phyloP scores from a whole-genome alignment of 92 coral and sea anemone genomes.

The Epizoanthus illoricatus region DNA sequence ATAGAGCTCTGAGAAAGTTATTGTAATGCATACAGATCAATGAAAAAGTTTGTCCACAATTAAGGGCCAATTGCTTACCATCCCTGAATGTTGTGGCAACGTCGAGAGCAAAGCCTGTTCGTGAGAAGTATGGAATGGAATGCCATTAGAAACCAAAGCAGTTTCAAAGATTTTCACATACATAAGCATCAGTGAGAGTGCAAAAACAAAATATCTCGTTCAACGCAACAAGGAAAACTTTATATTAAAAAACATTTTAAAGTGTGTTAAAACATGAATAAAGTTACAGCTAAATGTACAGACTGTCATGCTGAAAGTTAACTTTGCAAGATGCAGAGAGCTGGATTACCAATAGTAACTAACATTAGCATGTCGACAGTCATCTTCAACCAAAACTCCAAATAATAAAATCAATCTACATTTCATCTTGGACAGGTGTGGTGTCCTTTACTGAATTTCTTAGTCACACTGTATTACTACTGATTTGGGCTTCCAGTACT shows the following conservation, averaged over 20 bases:
- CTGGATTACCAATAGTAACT: too few species aligned
- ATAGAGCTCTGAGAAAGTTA: neutral
- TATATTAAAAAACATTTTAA: neutral
- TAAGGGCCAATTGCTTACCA: slow-evolving; percentile 30
- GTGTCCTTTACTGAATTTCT: too few species aligned
- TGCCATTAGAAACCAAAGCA: slow-evolving; percentile 28
- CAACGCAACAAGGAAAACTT: neutral
- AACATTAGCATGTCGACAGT: too few species aligned
- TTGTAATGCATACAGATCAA: neutral
- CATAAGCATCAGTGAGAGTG: neutral
- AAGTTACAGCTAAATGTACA: too few species aligned
- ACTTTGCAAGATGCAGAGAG: too few species aligned
- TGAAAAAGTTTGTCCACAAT: neutral
- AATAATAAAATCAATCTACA: too few species aligned
- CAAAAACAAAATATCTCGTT: neutral
- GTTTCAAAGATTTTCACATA: neutral
- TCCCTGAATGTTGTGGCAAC: slow-evolving; percentile 35
- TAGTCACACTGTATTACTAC: too few species aligned
- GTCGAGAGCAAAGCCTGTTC: slow-evolving; percentile 36
- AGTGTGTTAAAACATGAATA: too few species aligned
- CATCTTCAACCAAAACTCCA: too few species aligned
- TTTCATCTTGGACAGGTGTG: too few species aligned
- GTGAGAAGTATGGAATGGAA: slow-evolving; percentile 24
- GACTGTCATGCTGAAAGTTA: too few species aligned
- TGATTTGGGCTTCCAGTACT: too few species aligned